Evolutionary conservation across 2,113 vertebrate species (phyloP).

Genomic region (Murina feae): DNA sequence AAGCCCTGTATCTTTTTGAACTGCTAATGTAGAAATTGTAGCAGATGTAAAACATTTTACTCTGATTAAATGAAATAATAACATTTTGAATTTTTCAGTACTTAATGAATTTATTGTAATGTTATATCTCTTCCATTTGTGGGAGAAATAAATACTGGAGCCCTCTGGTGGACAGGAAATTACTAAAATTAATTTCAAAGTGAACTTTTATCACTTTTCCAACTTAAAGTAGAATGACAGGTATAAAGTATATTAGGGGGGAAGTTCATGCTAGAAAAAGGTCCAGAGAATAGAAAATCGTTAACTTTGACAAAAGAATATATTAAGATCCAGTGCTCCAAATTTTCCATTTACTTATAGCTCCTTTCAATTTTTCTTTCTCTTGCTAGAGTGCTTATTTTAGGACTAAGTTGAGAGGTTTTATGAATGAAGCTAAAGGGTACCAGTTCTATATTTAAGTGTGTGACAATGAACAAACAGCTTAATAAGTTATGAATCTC

Average conservation of each 20-base stretch:
- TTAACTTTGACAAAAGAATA: neutral
- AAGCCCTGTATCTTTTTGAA: constrained; percentile 1
- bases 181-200: constrained; percentile 49
- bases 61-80: constrained; percentile 4
- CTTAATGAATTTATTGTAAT: constrained; percentile 24
- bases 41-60: neutral
- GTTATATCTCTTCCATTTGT: neutral
- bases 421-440: constrained; percentile 35
- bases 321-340: neutral
- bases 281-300: neutral
- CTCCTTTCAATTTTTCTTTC: neutral
- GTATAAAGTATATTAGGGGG: neutral
- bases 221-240: constrained; percentile 33
- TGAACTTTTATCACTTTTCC: constrained; percentile 50
- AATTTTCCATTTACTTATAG: neutral
- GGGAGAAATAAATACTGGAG: constrained; percentile 71
- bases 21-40: neutral
- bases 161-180: constrained; percentile 75
- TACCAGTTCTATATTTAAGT: neutral
- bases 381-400: neutral
- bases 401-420: neutral
- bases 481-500: neutral
- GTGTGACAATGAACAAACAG: neutral
- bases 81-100: neutral
- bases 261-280: neutral